Conservation (phyloP, 2,113 vertebrate species). For the Sisor rabdophorus region DNA sequence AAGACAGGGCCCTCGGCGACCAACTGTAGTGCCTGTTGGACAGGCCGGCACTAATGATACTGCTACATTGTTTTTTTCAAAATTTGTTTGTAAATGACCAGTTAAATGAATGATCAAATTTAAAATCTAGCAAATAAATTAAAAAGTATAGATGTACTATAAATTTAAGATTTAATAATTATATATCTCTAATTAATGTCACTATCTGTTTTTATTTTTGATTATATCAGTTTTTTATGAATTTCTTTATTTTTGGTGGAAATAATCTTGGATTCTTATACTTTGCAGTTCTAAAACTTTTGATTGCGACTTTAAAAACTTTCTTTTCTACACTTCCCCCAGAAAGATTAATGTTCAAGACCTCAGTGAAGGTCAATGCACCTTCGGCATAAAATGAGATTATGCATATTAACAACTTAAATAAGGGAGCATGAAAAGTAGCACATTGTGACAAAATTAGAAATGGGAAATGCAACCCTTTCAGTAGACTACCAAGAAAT, state of each 20-base stretch:
- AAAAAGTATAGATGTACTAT: no score
- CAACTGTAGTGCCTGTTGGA: no score
- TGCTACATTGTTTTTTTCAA: no score
- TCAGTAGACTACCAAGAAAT: slow-evolving; percentile 15
- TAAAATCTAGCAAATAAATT: no score
- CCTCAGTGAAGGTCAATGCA: slow-evolving; percentile 36
- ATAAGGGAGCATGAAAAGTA: neutral
- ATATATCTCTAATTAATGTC: no score
- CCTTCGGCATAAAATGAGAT: slow-evolving; percentile 29
- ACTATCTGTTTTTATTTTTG: no score
- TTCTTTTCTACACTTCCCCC: neutral
- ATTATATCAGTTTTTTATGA: neutral
- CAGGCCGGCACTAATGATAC: no score
- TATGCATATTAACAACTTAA: slow-evolving; percentile 40
- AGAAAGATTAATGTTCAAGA: slow-evolving; percentile 35
- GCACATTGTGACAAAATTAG: slow-evolving; percentile 9
- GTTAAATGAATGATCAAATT: no score
- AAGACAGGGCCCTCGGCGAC: no score
- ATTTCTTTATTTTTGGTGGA: neutral
- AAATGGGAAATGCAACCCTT: slow-evolving; percentile 18
- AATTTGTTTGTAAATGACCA: no score
- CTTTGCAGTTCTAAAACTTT: neutral
- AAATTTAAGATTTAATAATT: no score
- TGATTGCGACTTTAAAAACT: neutral
- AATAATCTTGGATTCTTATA: neutral